Evolutionary conservation across 2,888 invertebrate species (phyloP).

Genomic region (Spodoptera picta): DNA sequence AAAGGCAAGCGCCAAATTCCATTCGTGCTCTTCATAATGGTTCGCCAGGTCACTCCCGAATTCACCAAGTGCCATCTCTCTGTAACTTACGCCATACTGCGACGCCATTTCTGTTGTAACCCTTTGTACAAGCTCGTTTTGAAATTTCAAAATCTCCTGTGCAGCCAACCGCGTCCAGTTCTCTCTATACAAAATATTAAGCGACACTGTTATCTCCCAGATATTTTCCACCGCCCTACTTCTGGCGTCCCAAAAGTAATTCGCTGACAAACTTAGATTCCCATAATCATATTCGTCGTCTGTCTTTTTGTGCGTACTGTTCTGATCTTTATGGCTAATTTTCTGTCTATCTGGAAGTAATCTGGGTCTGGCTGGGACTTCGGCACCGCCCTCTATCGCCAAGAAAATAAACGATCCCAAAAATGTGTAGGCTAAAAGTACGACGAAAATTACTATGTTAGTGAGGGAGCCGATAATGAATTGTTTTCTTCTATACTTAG

Average conservation of each 20-base stretch:
- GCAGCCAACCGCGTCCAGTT: slow-evolving; percentile 96
- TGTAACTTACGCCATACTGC: slow-evolving; percentile 87
- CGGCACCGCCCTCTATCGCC: slow-evolving; percentile 93
- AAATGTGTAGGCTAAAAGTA: slow-evolving; percentile 94
- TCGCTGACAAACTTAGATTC: slow-evolving; percentile 81
- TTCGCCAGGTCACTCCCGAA: slow-evolving; percentile 78
- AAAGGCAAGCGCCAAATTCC: slow-evolving; percentile 97
- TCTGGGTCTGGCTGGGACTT: slow-evolving; percentile 85
- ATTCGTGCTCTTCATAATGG: slow-evolving; percentile 91
- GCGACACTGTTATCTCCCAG: slow-evolving; percentile 96
- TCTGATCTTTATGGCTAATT: slow-evolving; percentile 85
- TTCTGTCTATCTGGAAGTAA: slow-evolving; percentile 86
- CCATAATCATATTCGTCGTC: slow-evolving; percentile 81
- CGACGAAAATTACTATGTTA: slow-evolving; percentile 94
- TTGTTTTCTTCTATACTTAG: slow-evolving; percentile 87
- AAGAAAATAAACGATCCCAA: slow-evolving; percentile 94
- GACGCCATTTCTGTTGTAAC: slow-evolving; percentile 93
- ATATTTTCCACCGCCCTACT: slow-evolving; percentile 94
- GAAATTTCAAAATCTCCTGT: slow-evolving; percentile 93
- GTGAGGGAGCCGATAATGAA: slow-evolving; percentile 93
- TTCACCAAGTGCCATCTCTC: slow-evolving; percentile 86
- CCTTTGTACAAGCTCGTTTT: slow-evolving; percentile 94
- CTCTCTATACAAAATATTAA: slow-evolving; percentile 96
- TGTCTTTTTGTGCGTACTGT: slow-evolving; percentile 76
- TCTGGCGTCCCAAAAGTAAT: slow-evolving; percentile 86